Conservation (phyloP, 2,888 invertebrate species). For the Spodoptera littoralis region DNA sequence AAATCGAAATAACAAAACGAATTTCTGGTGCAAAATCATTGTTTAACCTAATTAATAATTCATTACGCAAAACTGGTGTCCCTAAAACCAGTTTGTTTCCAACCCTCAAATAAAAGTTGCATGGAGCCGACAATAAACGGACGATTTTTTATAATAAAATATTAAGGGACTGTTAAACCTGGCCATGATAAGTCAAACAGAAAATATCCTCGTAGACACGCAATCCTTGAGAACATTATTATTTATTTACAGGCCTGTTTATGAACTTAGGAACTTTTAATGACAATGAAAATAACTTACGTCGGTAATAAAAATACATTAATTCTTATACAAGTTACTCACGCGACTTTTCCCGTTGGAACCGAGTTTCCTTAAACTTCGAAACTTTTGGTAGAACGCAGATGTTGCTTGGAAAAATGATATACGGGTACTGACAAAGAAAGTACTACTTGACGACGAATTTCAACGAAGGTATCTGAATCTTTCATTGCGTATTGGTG, state of each 20-base stretch:
- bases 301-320: slow-evolving; percentile 78
- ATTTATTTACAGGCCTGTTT: slow-evolving; percentile 79
- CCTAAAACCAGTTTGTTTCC: slow-evolving; percentile 14
- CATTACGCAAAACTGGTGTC: slow-evolving; percentile 41
- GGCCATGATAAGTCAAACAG: slow-evolving; percentile 62
- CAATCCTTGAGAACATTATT: slow-evolving; percentile 72
- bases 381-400: slow-evolving; percentile 38
- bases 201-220: slow-evolving; percentile 69
- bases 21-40: too few relatives aligned
- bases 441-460: not conserved
- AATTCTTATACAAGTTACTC: slow-evolving; percentile 78
- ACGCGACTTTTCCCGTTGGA: slow-evolving; percentile 68
- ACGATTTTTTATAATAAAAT: slow-evolving; percentile 53
- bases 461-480: not conserved
- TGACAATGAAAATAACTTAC: slow-evolving; percentile 79
- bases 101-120: slow-evolving; percentile 38
- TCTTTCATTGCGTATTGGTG: not conserved
- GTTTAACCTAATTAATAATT: slow-evolving; percentile 22
- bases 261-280: slow-evolving; percentile 82
- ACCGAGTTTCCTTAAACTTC: slow-evolving; percentile 26
- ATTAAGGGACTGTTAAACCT: slow-evolving; percentile 62
- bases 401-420: slow-evolving; percentile 18
- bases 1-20: too few relatives aligned
- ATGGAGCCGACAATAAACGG: slow-evolving; percentile 38
- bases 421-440: slow-evolving; percentile 2